Evolutionary conservation across 2,888 invertebrate species (phyloP), one percentile per base, ranked within the genome.

Genomic region (Drosophila formosana): DNA sequence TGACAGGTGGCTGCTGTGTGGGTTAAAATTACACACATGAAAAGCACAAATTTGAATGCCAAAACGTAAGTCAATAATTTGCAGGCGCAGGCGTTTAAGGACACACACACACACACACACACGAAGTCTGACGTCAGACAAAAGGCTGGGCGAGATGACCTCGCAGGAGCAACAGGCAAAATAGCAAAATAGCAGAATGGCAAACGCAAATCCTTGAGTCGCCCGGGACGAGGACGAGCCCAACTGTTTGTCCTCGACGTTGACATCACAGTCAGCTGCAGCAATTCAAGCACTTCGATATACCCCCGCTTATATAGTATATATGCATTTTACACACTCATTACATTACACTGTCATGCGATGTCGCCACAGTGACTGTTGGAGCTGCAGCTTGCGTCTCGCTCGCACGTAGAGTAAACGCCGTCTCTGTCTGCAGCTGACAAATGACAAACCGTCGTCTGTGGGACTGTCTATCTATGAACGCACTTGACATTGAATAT

Each of bases 401-500:
- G 49, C 32, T 50, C 32, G 9, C 50, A 26, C 37, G 18, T 18
- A 11, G 7, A 11, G 30, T 23, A n/a, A 23, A 28, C 11, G 56
- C 34, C 23, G 32, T 43, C 55, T 55, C 32, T 13, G 43, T 43
- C 23, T 11, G 39, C 30, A 23, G 30, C n/a, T 28, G 39, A 18
- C 18, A 41, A 43, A 43, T 53, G 43, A 30, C 43, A 53, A 55
- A 32, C 18, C 37, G n/a, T n/a, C 43, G 30, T 25, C 43, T 41
- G 30, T 23, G 9, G 39, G 55, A 23, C 41, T 56, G 32, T 18
- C 25, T 47, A 37, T 55, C 25, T 32, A 45, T 61, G 18, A 50
- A 63, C 68, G 64, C 73, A 76, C 82, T 84, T 81, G 85, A 82
- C 88, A 82, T 84, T 82, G 85, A 81, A 76, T 61, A 64, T 51